phyloP scores from a whole-genome alignment of 2,797 vertebrate genomes.

The Microchirus variegatus region DNA sequence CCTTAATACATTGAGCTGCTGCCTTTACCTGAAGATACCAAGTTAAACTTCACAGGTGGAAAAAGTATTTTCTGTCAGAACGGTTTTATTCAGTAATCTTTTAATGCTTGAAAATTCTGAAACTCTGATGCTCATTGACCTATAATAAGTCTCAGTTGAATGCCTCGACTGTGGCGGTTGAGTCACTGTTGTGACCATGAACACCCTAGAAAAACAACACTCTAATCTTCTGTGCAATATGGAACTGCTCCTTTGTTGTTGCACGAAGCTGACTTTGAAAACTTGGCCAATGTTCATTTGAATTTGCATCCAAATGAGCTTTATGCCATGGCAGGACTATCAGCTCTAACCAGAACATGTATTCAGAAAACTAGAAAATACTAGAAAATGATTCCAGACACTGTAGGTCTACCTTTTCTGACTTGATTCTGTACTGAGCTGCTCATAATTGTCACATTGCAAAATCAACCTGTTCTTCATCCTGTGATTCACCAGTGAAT shows the following conservation, averaged over 20 bases:
- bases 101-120: constrained; percentile 17
- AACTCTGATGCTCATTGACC: constrained; percentile 1
- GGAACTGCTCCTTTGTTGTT: constrained; percentile 28
- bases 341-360: constrained; percentile 24
- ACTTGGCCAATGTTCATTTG: constrained; percentile 38
- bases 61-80: constrained; percentile 7
- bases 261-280: constrained; percentile 41
- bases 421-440: constrained; percentile 10
- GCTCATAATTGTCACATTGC: constrained; percentile 13
- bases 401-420: constrained; percentile 15
- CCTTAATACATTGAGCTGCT: too few relatives aligned
- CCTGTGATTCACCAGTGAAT: constrained; percentile 16
- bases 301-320: constrained; percentile 54
- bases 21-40: not conserved
- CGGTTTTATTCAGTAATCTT: constrained; percentile 23
- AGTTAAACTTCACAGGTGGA: not conserved
- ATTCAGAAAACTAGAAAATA: constrained; percentile 6
- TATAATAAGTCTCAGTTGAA: constrained; percentile 17
- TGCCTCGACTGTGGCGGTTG: constrained; percentile 9
- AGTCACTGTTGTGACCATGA: constrained; percentile 18
- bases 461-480: constrained; percentile 13
- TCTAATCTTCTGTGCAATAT: constrained; percentile 29
- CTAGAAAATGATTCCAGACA: constrained; percentile 16
- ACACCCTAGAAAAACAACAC: constrained; percentile 24
- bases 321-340: constrained; percentile 24